Percentiles rank a stretch among this genome's conserved stretches.
These are phyloP conservation scores for Catocala nupta DNA, from an alignment of 2,888 invertebrate genomes.

Conservation along the genomic window DNA sequence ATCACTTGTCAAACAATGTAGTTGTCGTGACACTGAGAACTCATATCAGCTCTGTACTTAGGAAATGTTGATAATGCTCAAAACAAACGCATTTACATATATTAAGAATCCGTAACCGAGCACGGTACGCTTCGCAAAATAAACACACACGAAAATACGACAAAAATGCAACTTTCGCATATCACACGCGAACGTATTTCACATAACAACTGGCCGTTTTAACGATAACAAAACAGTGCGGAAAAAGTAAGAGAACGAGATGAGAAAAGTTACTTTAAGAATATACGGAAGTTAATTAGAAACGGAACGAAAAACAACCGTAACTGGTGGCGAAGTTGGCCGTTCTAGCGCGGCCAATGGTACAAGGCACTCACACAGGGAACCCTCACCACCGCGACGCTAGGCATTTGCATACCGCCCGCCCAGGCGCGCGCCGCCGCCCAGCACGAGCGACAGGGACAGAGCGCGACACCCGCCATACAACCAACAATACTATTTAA, in stretches of 20 bases:
- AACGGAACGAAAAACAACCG: slow-evolving; percentile 88
- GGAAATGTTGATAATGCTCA: slow-evolving; percentile 63
- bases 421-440: slow-evolving; percentile 86
- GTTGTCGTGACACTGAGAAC: slow-evolving; percentile 77
- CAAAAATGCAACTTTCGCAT: slow-evolving; percentile 73
- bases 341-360: slow-evolving; percentile 87
- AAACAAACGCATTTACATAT: slow-evolving; percentile 71
- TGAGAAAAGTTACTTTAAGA: slow-evolving; percentile 87
- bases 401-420: slow-evolving; percentile 88
- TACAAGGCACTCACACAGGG: slow-evolving; percentile 83
- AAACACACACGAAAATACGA: slow-evolving; percentile 71
- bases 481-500: slow-evolving; percentile 50
- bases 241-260: slow-evolving; percentile 78
- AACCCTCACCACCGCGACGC: slow-evolving; percentile 77
- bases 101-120: slow-evolving; percentile 63
- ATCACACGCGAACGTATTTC: slow-evolving; percentile 79
- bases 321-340: slow-evolving; percentile 87
- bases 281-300: slow-evolving; percentile 87
- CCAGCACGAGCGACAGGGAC: slow-evolving; percentile 84
- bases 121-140: slow-evolving; percentile 68
- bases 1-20: slow-evolving; percentile 77
- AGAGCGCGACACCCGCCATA: slow-evolving; percentile 72
- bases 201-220: slow-evolving; percentile 74
- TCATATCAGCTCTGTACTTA: slow-evolving; percentile 63
- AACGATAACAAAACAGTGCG: slow-evolving; percentile 66